Percentiles rank a stretch among this genome's conserved stretches.
Conservation (phyloP, 2,888 invertebrate species). For the Crepidodera aurea region DNA sequence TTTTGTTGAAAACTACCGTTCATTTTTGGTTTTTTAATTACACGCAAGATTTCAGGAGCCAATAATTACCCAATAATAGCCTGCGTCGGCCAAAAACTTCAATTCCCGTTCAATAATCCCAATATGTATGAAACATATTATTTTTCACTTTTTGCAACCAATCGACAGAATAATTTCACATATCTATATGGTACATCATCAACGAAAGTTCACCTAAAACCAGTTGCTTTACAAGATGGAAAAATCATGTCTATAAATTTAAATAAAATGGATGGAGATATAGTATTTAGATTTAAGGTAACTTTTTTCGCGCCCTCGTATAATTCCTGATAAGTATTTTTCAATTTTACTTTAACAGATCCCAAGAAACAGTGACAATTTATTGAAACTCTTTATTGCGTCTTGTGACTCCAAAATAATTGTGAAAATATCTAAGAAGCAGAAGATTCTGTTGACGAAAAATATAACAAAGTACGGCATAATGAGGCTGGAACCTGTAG, state of each 20-base stretch:
- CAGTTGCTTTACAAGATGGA: not conserved
- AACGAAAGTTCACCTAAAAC: not conserved
- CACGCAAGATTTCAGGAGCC: not conserved
- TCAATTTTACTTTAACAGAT: no score
- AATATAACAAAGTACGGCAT: not conserved
- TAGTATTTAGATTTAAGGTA: not conserved
- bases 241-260: not conserved
- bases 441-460: not conserved
- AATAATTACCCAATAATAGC: not conserved
- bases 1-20: no score
- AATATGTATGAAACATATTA: not conserved
- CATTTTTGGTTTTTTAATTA: not conserved
- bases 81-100: not conserved
- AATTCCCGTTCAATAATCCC: not conserved
- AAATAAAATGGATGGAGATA: not conserved
- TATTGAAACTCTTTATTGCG: not conserved
- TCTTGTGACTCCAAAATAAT: not conserved
- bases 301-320: not conserved
- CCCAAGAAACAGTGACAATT: not conserved
- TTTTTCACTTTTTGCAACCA: slow-evolving; percentile 1
- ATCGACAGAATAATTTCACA: not conserved
- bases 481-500: not conserved
- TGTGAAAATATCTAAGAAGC: not conserved
- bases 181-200: not conserved
- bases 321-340: not conserved